Evolutionary conservation across 2,797 vertebrate genomes (phyloP), one percentile per base, ranked within the genome.

Genomic region (Numenius phaeopus): DNA sequence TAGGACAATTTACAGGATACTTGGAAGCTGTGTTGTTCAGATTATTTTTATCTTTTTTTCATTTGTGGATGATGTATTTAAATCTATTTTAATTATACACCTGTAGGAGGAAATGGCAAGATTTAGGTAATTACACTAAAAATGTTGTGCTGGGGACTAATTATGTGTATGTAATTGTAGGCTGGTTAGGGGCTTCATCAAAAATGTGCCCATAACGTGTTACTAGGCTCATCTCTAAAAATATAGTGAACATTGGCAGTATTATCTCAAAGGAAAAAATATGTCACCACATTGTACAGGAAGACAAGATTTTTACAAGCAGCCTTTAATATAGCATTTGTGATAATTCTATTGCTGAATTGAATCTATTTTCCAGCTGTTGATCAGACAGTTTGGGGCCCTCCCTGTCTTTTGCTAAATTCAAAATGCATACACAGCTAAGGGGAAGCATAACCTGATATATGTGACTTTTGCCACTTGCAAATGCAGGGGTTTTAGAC

Each of bases 231-330:
- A 50, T 81, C 40, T 73, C 65, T 81, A 55, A 81, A 90, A 81
- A 81, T 46, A 46, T 3, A 14, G 29, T 30, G 37, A 55, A 76
- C 7, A 34, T 24, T 27, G 11, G 42, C 19, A 59, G 3, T 49
- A 75, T 40, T 77, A 20, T 34, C 27, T 52, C 46, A 73, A 90
- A 87, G 75, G 9, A 73, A 87, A 87, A 93, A 70, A n/a, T 11
- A 20, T 10, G 11, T 69, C 0, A 0, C 19, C 44, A 42, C 27
- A n/a, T 39, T 67, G 26, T 78, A 61, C 52, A 40, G 15, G 37
- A 81, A 84, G 59, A 16, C 6, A 32, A 75, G 40, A 57, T 34
- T 79, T 83, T 89, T 47, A 77, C 18, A 83, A 32, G 55, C 14
- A 77, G 14, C 10, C 19, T 90, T 61, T 81, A 65, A 72, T 50